A percentile compares a stretch with the other conserved stretches of the same genome.
Evolutionary conservation across 1,140 invertebrate genomes (phyloP).

Genomic region (Chelonus insularis): DNA sequence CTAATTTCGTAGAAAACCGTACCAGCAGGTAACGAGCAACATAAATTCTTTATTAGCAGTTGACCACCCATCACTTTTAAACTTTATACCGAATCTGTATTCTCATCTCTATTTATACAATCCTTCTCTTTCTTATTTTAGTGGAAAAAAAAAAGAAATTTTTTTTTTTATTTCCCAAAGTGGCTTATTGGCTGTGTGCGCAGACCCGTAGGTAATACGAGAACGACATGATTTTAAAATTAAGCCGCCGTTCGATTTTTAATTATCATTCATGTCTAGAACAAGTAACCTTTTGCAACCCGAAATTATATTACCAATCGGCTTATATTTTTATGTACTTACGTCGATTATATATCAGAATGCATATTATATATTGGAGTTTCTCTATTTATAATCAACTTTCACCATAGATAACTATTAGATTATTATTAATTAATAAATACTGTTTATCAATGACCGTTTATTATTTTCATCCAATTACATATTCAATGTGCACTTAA

Average conservation of each 20-base stretch:
- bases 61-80: slow-evolving; percentile 33
- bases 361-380: not conserved
- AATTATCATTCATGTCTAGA: slow-evolving; percentile 10
- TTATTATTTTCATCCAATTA: not conserved
- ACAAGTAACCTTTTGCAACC: slow-evolving; percentile 12
- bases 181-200: not conserved
- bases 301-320: slow-evolving; percentile 4
- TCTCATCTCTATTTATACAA: too few relatives aligned
- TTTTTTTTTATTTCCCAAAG: not conserved
- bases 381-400: not conserved
- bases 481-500: too few relatives aligned
- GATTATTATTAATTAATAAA: not conserved
- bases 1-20: slow-evolving; percentile 58
- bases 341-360: not conserved
- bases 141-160: not conserved
- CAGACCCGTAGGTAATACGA: slow-evolving; percentile 5
- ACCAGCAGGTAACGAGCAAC: slow-evolving; percentile 52
- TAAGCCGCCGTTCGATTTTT: slow-evolving; percentile 6
- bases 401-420: too few relatives aligned
- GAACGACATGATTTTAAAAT: slow-evolving; percentile 10
- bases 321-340: not conserved
- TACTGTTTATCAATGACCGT: not conserved
- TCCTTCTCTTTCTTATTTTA: not conserved
- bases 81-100: not conserved
- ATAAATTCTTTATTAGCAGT: slow-evolving; percentile 58